Evolutionary conservation across 2,888 invertebrate genomes (phyloP), one percentile per base, ranked within the genome.

Genomic region (Gasteruption jaculator): DNA sequence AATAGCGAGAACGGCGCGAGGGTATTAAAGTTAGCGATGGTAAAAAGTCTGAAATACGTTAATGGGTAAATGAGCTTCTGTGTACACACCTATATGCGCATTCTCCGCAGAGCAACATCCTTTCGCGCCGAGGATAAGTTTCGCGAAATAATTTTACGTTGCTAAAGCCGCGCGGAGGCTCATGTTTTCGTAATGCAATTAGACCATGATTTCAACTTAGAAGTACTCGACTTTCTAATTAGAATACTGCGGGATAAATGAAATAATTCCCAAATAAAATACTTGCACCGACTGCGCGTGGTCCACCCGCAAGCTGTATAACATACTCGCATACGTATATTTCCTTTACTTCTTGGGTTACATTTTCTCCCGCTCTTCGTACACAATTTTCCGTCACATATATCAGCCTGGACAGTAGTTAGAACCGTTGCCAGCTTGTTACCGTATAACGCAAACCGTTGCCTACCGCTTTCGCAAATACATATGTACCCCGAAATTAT

Each of bases 321-420:
- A 8, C 3, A 11, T 35, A n/a, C n/a, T n/a, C n/a, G n/a, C n/a
- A n/a, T n/a, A n/a, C n/a, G n/a, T n/a, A n/a, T n/a, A n/a, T n/a
- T n/a, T n/a, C n/a, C n/a, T n/a, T n/a, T n/a, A n/a, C n/a, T n/a
- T n/a, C 46, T 39, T 36, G 18, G 11, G 24, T 37, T 38, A 41
- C 37, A 32, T 46, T 31, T 40, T 45, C 44, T 46, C 47, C 5
- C 53, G 48, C 52, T 57, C 55, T 58, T 65, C 62, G 54, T 54
- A 58, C 61, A 61, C 66, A 65, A 68, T 68, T 70, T 70, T 68
- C 69, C 68, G 66, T 68, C 67, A 66, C 70, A 67, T 68, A 66
- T 62, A 68, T 70, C 70, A 68, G 54, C 52, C 54, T 48, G 57
- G 67, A 62, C 69, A 64, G 69, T 66, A 67, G 67, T 68, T 66